Evolutionary conservation across 2,113 vertebrate species (phyloP).

Genomic region (Anser brachyrhynchus): DNA sequence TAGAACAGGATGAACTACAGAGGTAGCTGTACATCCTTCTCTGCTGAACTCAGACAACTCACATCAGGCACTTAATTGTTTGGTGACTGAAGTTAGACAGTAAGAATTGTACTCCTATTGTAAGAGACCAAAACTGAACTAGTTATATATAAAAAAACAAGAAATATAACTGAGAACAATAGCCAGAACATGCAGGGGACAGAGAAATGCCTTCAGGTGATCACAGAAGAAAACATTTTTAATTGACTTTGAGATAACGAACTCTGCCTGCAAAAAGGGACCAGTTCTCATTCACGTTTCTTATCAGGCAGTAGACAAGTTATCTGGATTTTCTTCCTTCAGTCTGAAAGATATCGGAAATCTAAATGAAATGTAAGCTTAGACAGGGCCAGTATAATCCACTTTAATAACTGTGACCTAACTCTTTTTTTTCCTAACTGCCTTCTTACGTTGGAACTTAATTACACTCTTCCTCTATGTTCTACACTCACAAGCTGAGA

Average conservation of each 20-base stretch:
- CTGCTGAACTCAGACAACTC: not conserved
- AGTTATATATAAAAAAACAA: not conserved
- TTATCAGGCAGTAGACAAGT: not conserved
- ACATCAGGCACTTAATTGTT: not conserved
- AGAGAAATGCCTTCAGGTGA: not conserved
- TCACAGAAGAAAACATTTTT: not conserved
- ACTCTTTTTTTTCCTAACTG: not conserved
- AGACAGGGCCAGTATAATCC: not conserved
- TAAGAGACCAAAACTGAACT: not conserved
- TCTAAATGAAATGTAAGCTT: not conserved
- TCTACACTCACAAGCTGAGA: not conserved
- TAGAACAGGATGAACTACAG: not conserved
- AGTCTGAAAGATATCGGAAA: not conserved
- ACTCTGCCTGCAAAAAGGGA: not conserved
- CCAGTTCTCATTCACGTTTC: not conserved
- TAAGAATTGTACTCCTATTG: not conserved
- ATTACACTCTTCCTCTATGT: not conserved
- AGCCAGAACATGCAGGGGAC: not conserved
- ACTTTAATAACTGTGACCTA: not conserved
- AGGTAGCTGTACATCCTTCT: not conserved
- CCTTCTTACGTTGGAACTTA: not conserved
- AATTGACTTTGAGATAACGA: not conserved
- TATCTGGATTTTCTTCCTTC: not conserved
- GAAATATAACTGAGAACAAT: not conserved
- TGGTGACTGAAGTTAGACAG: not conserved